These are phyloP conservation scores for Danaus plexippus DNA, from an alignment of 1,140 invertebrate genomes.

Conservation along the genomic window DNA sequence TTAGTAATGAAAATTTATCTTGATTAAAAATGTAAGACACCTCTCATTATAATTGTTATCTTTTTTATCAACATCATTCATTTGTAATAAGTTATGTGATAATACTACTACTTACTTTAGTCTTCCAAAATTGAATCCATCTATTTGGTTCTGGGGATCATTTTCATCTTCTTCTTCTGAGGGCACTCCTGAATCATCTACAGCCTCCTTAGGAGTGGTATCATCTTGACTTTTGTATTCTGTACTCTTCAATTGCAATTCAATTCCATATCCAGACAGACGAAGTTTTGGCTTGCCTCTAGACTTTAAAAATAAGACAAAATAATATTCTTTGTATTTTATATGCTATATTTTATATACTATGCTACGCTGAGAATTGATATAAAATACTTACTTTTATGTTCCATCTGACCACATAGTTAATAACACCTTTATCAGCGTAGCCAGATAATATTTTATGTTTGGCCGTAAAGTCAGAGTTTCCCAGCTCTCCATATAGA, in stretches of 20 bases:
- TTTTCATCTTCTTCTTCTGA: slow-evolving; percentile 76
- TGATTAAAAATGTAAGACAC: too few relatives aligned
- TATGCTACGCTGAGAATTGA: neutral
- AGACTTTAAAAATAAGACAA: slow-evolving; percentile 50
- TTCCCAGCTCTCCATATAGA: slow-evolving; percentile 91
- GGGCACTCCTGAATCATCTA: slow-evolving; percentile 67
- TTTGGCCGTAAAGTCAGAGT: slow-evolving; percentile 79
- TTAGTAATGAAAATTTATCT: too few relatives aligned
- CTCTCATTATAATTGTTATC: too few relatives aligned
- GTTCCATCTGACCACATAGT: slow-evolving; percentile 91
- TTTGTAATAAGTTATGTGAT: too few relatives aligned
- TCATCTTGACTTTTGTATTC: slow-evolving; percentile 99
- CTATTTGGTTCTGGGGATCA: slow-evolving; percentile 76
- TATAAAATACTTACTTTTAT: slow-evolving; percentile 74
- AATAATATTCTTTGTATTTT: slow-evolving; percentile 5
- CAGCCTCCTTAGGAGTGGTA: slow-evolving; percentile 73
- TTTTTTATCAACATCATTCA: too few relatives aligned
- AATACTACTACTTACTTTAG: slow-evolving; percentile 75
- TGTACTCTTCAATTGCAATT: slow-evolving; percentile 98
- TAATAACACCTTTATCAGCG: slow-evolving; percentile 79
- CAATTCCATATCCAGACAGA: slow-evolving; percentile 98
- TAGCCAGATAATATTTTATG: slow-evolving; percentile 81
- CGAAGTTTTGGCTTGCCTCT: slow-evolving; percentile 75
- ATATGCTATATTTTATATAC: too few relatives aligned
- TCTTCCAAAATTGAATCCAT: slow-evolving; percentile 91